Evolutionary conservation across 2,888 invertebrate genomes (phyloP).

Genomic region (Thera britannica): DNA sequence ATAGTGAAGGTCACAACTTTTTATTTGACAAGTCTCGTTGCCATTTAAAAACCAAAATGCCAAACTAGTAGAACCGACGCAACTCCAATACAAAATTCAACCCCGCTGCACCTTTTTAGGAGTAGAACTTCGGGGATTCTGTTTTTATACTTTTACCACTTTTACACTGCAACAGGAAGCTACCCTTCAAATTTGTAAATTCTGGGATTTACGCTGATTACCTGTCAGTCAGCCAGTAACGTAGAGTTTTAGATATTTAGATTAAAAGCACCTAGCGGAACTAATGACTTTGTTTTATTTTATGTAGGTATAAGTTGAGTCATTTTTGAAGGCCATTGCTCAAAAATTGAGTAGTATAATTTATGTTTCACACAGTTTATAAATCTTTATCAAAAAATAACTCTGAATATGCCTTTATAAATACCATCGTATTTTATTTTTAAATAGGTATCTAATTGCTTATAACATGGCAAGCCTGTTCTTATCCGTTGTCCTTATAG

Average conservation of each 20-base stretch:
- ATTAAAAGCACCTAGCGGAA: not conserved
- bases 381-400: not conserved
- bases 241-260: not conserved
- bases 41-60: not conserved
- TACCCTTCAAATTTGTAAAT: too few species aligned
- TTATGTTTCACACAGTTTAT: too few species aligned
- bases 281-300: not conserved
- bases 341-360: not conserved
- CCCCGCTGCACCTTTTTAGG: too few species aligned
- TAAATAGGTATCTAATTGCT: too few species aligned
- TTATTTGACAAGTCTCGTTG: constrained; percentile 1
- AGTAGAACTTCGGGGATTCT: too few species aligned
- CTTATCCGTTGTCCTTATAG: too few species aligned
- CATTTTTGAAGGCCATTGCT: not conserved
- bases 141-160: too few species aligned
- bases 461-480: not conserved
- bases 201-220: too few species aligned
- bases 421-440: too few species aligned
- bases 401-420: too few species aligned
- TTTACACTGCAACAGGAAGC: too few species aligned
- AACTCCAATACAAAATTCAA: too few species aligned
- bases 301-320: not conserved
- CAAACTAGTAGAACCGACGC: not conserved
- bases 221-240: not conserved
- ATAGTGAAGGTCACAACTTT: not conserved